Percentiles rank a stretch among this genome's conserved stretches.
phyloP scores from a whole-genome alignment of 2,888 invertebrate species.

The Sphinx pinastri region DNA sequence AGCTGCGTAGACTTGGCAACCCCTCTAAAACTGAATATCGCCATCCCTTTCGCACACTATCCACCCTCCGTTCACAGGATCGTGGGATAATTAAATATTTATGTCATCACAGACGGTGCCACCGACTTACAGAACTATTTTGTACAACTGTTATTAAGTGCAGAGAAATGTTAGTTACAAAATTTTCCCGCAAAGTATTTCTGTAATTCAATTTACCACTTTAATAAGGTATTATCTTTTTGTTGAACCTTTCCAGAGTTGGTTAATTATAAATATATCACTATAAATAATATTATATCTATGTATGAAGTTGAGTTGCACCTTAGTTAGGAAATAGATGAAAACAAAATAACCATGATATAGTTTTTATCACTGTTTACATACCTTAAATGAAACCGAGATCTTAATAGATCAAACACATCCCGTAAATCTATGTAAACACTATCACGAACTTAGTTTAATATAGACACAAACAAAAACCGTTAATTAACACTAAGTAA shows the following conservation, averaged over 20 bases:
- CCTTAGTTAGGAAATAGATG: background rate
- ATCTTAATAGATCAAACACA: constrained; percentile 67
- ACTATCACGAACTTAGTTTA: constrained; percentile 59
- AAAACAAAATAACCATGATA: background rate
- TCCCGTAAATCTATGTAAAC: constrained; percentile 64
- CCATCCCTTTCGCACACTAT: constrained; percentile 66
- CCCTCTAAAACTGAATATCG: constrained; percentile 65
- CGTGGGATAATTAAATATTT: constrained; percentile 82
- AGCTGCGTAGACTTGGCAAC: constrained; percentile 66
- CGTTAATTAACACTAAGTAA: constrained; percentile 53
- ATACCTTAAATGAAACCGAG: constrained; percentile 61
- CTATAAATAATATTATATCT: too few species aligned
- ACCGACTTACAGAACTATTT: constrained; percentile 34
- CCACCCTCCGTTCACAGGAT: constrained; percentile 68
- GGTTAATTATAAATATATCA: too few species aligned
- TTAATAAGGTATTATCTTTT: too few species aligned
- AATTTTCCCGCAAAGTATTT: background rate
- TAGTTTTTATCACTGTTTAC: constrained; percentile 29
- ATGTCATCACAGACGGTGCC: constrained; percentile 62
- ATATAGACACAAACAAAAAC: constrained; percentile 43
- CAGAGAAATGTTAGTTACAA: background rate
- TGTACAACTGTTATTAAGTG: constrained; percentile 18
- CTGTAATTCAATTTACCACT: too few species aligned
- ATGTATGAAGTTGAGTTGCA: background rate
- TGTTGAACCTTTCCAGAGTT: too few species aligned